Conservation (phyloP, 2,797 vertebrate genomes). For the Dromococcyx pavoninus region DNA sequence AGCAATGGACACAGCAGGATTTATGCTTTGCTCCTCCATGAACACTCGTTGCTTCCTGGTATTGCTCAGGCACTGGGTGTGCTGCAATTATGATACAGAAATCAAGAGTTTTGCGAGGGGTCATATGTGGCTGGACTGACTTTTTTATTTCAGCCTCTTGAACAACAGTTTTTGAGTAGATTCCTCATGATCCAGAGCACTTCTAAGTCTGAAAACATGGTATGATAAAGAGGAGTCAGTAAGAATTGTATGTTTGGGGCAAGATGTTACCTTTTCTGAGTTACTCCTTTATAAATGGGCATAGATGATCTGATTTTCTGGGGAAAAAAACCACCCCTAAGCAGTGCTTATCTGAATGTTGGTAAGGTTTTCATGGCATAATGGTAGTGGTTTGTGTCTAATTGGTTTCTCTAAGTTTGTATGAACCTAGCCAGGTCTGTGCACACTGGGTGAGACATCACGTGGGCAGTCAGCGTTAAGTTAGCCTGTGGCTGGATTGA, state of each 20-base stretch:
- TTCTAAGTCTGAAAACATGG: not conserved
- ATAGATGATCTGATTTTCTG: not conserved
- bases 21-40: not conserved
- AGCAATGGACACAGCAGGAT: not conserved
- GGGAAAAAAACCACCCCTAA: not conserved
- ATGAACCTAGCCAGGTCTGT: not conserved
- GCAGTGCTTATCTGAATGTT: not conserved
- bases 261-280: not conserved
- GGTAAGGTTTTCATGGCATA: not conserved
- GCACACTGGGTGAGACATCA: rapidly evolving
- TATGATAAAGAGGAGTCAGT: not conserved
- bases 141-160: not conserved
- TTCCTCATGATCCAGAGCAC: not conserved
- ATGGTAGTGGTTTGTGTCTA: too few species aligned
- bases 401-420: rapidly evolving
- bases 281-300: not conserved
- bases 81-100: not conserved
- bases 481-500: not conserved
- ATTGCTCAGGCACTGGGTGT: not conserved
- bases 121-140: rapidly evolving
- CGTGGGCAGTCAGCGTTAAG: not conserved
- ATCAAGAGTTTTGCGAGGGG: not conserved
- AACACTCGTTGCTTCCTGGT: not conserved
- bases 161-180: not conserved
- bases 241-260: not conserved